Evolutionary conservation across 2,888 invertebrate species (phyloP), one percentile per base, ranked within the genome.

Genomic region (Oxytorus armatus): DNA sequence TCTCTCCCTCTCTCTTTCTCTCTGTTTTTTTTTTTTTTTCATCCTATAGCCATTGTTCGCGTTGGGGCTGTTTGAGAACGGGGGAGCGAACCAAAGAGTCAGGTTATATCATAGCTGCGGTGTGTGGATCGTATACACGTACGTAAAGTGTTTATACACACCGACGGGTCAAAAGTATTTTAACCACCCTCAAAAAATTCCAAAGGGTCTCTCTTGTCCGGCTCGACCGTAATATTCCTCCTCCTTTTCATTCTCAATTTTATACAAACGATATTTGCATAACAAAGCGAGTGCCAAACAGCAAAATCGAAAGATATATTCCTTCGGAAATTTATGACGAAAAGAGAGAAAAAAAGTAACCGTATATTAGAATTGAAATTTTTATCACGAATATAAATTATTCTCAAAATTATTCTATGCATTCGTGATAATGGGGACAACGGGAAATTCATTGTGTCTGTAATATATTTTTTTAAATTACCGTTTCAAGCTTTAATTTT

Each of bases 81-180:
- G 70, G 79, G 68, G 72, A 80, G 76, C 78, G 53, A 53, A 75
- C 49, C 65, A 44, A 75, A 61, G 57, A 75, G 70, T 70, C 75
- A 57, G 70, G 70, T 73, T 70, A 55, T 61, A 66, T 66, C 44
- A 25, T 65, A 57, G 68, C 25, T n/a, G n/a, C 29, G 42, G 42
- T 74, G 65, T 74, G 57, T 29, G 23, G 39, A 21, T 44, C 18
- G n/a, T 29, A 36, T 42, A 21, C 39, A 18, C 29, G 33, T 25
- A 39, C 47, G 25, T 61, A 39, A 42, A 68, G 33, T 8, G n/a
- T 51, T n/a, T 53, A 29, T 44, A 39, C 23, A 51, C 29, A 53
- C 7, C n/a, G n/a, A 21, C 4, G 0, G 16, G 11, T n/a, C 29
- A 47, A 16, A 65, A 29, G 29, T 47, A 29, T 25, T 63, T 29